Evolutionary conservation across 1,140 invertebrate species (phyloP), one percentile per base, ranked within the genome.

Genomic region (Calycopis cecrops): DNA sequence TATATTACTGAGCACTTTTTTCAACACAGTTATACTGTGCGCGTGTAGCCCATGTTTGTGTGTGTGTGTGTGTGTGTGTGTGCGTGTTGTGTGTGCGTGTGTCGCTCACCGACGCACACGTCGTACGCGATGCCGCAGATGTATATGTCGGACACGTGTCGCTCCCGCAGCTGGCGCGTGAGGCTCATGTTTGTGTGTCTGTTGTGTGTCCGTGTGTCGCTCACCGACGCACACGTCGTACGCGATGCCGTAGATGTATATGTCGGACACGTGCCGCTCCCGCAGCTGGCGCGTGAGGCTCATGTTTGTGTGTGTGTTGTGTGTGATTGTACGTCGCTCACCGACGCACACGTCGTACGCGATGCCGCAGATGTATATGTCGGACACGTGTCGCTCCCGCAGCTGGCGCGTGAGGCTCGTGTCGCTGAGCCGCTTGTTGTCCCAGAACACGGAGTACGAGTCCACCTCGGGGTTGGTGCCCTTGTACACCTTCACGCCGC

Each of bases 371-470:
- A 98, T 93, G 78, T 96, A 99, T 56, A 99, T 94, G 80, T 98
- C 97, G 6, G 97, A 97, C 9, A 96, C 93, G 37, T 92, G 92
- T 64, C 93, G 92, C 71, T 92, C 88, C 40, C 92, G 90, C 35
- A 99, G 88, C 74, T 98, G 93, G 1, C 91, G 90, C 59, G 92
- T 92, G n/a, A 99, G 85, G 14, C 93, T 93, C 4, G 97, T 99
- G 68, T 97, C 92, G 1, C 93, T 94, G 28, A 96, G 79, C 80
- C 96, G 96, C 76, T 96, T 94, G 87, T 99, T 99, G 85, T 99
- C 98, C 94, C 95, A 98, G 88, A 99, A 99, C 11, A 98, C 98
- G 0, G 97, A 99, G 85, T 99, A 99, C 1, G 96, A 98, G 77
- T 99, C 98, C 9, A 99, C 94, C 62, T 98, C 95, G 0, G 97